Base-by-base conservation (phyloP, 1,140 invertebrate species). In the Drosophila sp. region DNA sequence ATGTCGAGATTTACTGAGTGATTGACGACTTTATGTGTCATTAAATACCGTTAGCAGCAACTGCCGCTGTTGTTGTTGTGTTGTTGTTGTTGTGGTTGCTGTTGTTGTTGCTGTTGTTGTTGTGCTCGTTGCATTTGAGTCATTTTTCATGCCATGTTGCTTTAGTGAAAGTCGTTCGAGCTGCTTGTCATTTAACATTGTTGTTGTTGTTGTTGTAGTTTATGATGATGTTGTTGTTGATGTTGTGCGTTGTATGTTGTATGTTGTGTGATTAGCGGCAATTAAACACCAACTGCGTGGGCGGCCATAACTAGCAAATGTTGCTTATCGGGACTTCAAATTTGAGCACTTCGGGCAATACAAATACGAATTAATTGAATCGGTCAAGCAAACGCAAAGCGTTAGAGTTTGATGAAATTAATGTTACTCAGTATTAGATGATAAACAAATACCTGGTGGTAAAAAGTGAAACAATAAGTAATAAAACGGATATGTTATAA, bases 1-100 rank as follows among this genome's bases (percentile, higher is more conserved):
- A 82, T 76, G 83, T 89, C 65, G 83, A 89, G 83, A 89, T 89
- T 89, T 89, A 64, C 80, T 71, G 80, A 83, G 83, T 89, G 83
- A 89, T 89, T 89, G 83, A 89, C 83, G 83, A 89, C 84, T 89
- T 89, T 67, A 83, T 89, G 83, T 89, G 84, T 89, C 83, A 89
- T 89, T 89, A 89, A 89, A 83, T 80, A 83, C 84, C 84, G 83
- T 89, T 89, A 83, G 76, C 80, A 74, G 70, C 46, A 40, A 53
- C 67, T 63, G 62, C 61, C 59, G 48, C 69, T 63, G 38, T 8
- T 7, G 18, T 1, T 53, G 45, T 32, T 9, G 21, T 41, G 14
- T 32, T 51, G 21, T 16, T 41, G 70, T 43, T 53, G 45, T 51
- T 29, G 54, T 66, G 46, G 21, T 18, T n/a, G 21, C 21, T 34